Conservation (phyloP, 1,140 invertebrate species). For the Subanguina moxae region DNA sequence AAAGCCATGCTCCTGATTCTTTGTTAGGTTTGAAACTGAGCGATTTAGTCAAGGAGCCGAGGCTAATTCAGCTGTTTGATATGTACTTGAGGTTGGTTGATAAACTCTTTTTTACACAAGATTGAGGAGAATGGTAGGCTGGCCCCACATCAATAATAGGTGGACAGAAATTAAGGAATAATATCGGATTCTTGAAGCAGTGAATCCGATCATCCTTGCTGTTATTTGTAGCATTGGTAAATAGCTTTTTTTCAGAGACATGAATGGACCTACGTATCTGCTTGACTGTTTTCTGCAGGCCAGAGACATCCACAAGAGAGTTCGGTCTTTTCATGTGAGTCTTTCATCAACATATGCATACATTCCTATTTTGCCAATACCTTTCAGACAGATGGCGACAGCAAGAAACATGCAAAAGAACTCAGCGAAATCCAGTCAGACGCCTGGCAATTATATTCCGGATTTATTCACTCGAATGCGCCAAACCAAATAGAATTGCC, state of each 20-base stretch:
- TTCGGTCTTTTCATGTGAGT: slow-evolving; percentile 24
- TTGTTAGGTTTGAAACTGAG: slow-evolving; percentile 39
- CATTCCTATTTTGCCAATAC: background rate
- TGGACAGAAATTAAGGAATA: no score
- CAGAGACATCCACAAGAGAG: slow-evolving; percentile 28
- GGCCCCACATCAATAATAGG: no score
- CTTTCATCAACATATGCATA: background rate
- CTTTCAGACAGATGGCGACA: background rate
- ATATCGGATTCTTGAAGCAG: no score
- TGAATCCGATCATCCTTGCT: no score
- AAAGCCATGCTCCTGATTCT: slow-evolving; percentile 38
- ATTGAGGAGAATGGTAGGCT: no score
- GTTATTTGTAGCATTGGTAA: background rate
- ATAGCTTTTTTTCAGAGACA: slow-evolving; percentile 16
- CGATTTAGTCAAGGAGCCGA: slow-evolving; percentile 33
- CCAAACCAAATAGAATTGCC: slow-evolving; percentile 28
- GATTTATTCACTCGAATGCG: slow-evolving; percentile 32
- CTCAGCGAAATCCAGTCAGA: slow-evolving; percentile 35
- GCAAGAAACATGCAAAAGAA: background rate
- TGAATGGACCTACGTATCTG: slow-evolving; percentile 37
- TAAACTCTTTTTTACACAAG: no score
- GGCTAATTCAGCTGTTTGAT: slow-evolving; percentile 39
- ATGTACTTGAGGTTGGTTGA: slow-evolving; percentile 28
- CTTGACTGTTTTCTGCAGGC: slow-evolving; percentile 45
- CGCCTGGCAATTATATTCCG: slow-evolving; percentile 41